These are phyloP conservation scores for Crenichthys baileyi DNA, from an alignment of 2,797 vertebrate species.

Conservation along the genomic window DNA sequence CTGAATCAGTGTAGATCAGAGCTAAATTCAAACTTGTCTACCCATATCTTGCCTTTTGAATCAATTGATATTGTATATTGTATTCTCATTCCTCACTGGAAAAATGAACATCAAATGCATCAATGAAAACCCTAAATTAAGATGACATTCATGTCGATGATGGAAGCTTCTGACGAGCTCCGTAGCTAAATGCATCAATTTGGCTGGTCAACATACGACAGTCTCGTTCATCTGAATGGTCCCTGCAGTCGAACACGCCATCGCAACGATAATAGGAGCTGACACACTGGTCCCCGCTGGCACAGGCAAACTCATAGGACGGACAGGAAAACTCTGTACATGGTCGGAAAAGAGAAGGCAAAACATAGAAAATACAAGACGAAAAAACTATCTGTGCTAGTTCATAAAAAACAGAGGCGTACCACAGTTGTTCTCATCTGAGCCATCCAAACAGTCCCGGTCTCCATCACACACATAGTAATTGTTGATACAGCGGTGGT, in stretches of 20 bases:
- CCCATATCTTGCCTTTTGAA: background rate
- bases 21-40: background rate
- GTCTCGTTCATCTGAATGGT: slow-evolving; percentile 89
- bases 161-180: too few species aligned
- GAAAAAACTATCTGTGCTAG: background rate
- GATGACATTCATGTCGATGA: too few species aligned
- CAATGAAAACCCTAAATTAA: background rate
- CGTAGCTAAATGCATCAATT: background rate
- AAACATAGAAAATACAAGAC: background rate
- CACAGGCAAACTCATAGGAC: slow-evolving; percentile 87
- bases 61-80: background rate
- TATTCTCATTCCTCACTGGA: background rate
- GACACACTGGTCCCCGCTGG: slow-evolving; percentile 88
- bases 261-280: slow-evolving; percentile 84
- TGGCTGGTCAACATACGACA: slow-evolving; percentile 85
- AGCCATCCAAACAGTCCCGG: slow-evolving; percentile 90
- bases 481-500: slow-evolving; percentile 88
- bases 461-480: slow-evolving; percentile 90
- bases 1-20: background rate
- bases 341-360: slow-evolving; percentile 13
- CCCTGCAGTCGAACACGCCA: slow-evolving; percentile 91
- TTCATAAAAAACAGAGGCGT: slow-evolving; percentile 48
- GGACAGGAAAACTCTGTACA: slow-evolving; percentile 86
- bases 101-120: background rate
- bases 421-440: slow-evolving; percentile 91